A percentile compares a stretch with the other conserved stretches of the same genome.
These are phyloP conservation scores for Aphis gossypii DNA, from an alignment of 1,140 invertebrate species.

Conservation along the genomic window DNA sequence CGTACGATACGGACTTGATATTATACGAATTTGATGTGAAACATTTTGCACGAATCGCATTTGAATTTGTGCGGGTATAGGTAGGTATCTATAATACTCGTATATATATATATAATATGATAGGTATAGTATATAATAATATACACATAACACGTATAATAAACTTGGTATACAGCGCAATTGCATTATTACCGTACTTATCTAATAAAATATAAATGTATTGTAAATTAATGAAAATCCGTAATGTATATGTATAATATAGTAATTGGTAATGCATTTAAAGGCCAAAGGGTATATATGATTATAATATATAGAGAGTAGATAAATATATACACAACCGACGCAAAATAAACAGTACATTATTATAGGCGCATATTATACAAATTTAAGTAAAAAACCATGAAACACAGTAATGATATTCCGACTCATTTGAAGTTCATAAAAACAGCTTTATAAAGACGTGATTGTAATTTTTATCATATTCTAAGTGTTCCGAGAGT, in stretches of 20 bases:
- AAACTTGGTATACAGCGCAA: not conserved
- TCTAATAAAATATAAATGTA: not conserved
- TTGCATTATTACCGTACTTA: not conserved
- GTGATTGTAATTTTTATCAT: slow-evolving; percentile 1
- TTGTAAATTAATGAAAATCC: not conserved
- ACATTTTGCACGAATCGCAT: not conserved
- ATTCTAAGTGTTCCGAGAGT: not conserved
- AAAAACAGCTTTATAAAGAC: not conserved
- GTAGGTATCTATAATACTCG: not conserved
- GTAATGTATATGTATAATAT: too few species aligned
- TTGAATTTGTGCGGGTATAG: not conserved
- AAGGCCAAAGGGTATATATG: not conserved
- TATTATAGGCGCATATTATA: not conserved
- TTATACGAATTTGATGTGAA: not conserved
- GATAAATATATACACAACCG: not conserved
- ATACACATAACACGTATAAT: not conserved
- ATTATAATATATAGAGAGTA: not conserved
- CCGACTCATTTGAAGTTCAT: not conserved
- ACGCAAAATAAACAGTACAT: not conserved
- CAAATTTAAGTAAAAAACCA: not conserved
- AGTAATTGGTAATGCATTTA: not conserved
- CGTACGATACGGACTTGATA: not conserved
- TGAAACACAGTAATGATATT: not conserved
- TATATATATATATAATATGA: not conserved
- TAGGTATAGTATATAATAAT: not conserved